Percentiles rank a stretch among this genome's conserved stretches.
Evolutionary conservation across 2,113 vertebrate genomes (phyloP).

Genomic region (Macrotus californicus): DNA sequence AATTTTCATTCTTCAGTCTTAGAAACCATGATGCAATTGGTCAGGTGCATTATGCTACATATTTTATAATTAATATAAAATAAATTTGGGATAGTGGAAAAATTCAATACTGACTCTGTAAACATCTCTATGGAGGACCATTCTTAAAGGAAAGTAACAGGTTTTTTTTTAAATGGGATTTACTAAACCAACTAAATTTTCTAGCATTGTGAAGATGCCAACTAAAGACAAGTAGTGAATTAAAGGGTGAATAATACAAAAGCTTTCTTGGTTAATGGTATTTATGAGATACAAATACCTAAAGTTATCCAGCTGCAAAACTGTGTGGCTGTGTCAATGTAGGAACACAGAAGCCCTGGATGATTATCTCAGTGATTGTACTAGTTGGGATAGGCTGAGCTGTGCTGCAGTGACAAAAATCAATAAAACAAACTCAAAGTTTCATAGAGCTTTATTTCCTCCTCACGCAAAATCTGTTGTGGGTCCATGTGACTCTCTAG

Average conservation of each 20-base stretch:
- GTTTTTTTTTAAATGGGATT: background rate
- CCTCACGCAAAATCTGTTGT: background rate
- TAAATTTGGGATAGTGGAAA: conserved; percentile 27
- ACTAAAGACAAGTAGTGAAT: background rate
- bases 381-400: background rate
- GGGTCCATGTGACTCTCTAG: background rate
- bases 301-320: background rate
- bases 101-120: background rate
- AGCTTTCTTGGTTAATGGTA: background rate
- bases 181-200: background rate
- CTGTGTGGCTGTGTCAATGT: background rate
- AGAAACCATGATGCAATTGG: background rate
- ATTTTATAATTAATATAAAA: conserved; percentile 1
- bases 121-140: background rate
- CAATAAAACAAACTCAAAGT: background rate
- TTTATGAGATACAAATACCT: background rate
- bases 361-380: background rate
- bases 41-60: background rate
- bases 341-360: background rate
- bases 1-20: background rate
- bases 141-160: background rate
- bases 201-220: background rate
- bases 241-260: background rate
- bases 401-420: background rate
- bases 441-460: background rate